A percentile compares a stretch with the other conserved stretches of the same genome.
Conservation (phyloP, 2,888 invertebrate species). For the Ophioninae sp. region DNA sequence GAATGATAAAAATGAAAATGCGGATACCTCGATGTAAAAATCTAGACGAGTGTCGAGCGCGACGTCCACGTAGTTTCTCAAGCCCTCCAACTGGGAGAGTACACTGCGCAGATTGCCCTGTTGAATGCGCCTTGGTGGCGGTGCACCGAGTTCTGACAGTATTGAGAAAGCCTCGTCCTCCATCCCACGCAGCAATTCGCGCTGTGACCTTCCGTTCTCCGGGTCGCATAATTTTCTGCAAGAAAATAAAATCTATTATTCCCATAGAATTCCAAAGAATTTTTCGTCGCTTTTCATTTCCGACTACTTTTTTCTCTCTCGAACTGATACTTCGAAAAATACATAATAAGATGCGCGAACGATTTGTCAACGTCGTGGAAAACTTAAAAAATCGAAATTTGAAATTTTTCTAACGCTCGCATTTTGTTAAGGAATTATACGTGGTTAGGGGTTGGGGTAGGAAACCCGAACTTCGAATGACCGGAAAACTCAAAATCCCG, state of each 20-base stretch:
- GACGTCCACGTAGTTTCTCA: slow-evolving; percentile 72
- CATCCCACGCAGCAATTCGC: slow-evolving; percentile 73
- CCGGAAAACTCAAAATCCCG: no score
- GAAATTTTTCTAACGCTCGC: no score
- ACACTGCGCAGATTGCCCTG: slow-evolving; percentile 70
- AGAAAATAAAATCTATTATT: background rate
- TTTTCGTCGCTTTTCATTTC: no score
- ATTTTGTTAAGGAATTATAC: no score
- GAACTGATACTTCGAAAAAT: no score
- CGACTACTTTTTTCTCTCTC: no score
- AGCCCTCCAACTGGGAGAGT: slow-evolving; percentile 69
- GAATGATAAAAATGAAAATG: background rate
- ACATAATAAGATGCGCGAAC: no score
- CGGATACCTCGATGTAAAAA: slow-evolving; percentile 76
- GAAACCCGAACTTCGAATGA: no score
- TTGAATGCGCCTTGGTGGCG: slow-evolving; percentile 75
- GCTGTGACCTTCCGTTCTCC: slow-evolving; percentile 70
- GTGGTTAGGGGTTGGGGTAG: no score
- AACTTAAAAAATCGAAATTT: no score
- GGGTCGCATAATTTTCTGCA: slow-evolving; percentile 68
- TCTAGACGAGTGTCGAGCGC: slow-evolving; percentile 75
- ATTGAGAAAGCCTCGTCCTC: slow-evolving; percentile 76
- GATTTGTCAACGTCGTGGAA: no score
- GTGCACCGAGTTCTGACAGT: slow-evolving; percentile 73
- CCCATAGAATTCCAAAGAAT: background rate